These are phyloP conservation scores for Maniola hyperantus DNA, from an alignment of 2,888 invertebrate species.

Conservation along the genomic window DNA sequence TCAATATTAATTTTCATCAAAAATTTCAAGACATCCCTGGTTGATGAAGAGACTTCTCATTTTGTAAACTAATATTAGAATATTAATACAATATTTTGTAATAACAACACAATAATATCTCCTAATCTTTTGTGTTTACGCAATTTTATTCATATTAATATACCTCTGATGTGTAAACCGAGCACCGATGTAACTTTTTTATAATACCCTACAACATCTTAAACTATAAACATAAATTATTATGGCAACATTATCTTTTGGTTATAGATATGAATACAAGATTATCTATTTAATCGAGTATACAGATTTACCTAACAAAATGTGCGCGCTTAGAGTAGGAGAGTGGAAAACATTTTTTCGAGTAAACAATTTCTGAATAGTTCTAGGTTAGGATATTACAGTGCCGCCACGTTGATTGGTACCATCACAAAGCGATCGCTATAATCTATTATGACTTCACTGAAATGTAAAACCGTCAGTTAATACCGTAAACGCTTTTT, in stretches of 20 bases:
- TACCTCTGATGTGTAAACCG: conserved; percentile 66
- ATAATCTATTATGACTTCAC: too few relatives aligned
- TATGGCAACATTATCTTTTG: conserved; percentile 76
- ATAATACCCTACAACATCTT: conserved; percentile 54
- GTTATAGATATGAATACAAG: conserved; percentile 53
- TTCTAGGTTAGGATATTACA: too few relatives aligned
- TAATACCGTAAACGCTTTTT: too few relatives aligned
- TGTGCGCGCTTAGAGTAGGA: background rate
- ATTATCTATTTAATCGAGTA: conserved; percentile 12
- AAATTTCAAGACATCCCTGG: conserved; percentile 22
- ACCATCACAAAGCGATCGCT: too few relatives aligned
- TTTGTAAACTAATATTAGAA: conserved; percentile 16
- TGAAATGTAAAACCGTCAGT: too few relatives aligned
- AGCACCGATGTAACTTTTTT: conserved; percentile 67
- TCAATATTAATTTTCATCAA: conserved; percentile 32
- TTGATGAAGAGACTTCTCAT: conserved; percentile 8
- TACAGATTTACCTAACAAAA: background rate
- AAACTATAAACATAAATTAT: conserved; percentile 59
- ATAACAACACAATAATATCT: conserved; percentile 60
- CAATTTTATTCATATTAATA: conserved; percentile 50
- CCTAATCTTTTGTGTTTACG: conserved; percentile 56
- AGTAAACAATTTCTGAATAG: too few relatives aligned
- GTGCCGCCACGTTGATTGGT: too few relatives aligned
- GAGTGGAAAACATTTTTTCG: background rate
- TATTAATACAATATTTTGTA: conserved; percentile 56